A percentile compares a stretch with the other conserved stretches of the same genome.
Conservation (phyloP, 2,797 vertebrate species). For the Esox masquinongy region DNA sequence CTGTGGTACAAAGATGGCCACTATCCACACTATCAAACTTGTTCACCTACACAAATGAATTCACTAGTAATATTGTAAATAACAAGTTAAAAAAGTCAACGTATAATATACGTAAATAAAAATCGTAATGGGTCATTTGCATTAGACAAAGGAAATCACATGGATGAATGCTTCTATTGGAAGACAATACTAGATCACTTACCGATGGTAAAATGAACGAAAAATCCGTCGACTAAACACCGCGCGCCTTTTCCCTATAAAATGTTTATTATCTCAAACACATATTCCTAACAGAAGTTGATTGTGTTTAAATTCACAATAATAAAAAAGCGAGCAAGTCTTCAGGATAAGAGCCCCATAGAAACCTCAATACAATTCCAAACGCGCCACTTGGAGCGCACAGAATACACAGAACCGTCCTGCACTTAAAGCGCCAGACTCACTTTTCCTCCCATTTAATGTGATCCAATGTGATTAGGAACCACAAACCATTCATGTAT, state of each 20-base stretch:
- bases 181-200: conserved; percentile 51
- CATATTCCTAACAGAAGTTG: no score
- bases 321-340: neutral
- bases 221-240: conserved; percentile 28
- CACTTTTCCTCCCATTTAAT: no score
- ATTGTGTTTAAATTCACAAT: no score
- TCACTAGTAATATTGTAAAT: neutral
- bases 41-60: neutral
- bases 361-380: neutral
- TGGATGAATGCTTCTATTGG: neutral
- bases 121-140: neutral
- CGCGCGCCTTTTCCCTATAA: neutral
- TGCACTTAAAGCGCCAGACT: neutral
- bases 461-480: no score
- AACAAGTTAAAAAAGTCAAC: neutral
- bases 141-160: conserved; percentile 10
- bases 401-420: neutral
- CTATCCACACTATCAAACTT: conserved; percentile 60
- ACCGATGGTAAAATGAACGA: conserved; percentile 64
- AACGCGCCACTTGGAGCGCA: neutral
- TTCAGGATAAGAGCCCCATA: neutral
- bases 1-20: conserved; percentile 64
- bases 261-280: neutral
- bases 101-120: neutral
- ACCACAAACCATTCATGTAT: no score